Base-by-base conservation (phyloP, 2,113 vertebrate species). In the Mesoclemmys tuberculata region DNA sequence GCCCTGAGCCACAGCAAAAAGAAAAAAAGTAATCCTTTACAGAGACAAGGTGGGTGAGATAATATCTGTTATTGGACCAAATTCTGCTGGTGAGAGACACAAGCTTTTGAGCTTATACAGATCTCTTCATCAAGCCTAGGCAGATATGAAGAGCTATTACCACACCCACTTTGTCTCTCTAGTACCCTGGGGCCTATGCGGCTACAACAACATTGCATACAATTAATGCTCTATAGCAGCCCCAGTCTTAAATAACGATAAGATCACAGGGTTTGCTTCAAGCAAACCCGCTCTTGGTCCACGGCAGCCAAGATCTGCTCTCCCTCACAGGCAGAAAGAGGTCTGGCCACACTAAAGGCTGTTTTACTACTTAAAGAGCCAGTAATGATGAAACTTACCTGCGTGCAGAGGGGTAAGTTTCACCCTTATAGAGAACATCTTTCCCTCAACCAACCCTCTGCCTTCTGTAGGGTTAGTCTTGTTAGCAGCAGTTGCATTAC, bases 321-420 rank as follows among this genome's bases (percentile, higher is more conserved):
- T 44, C 41, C 81, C 9, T 54, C 13, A 18, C 64, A 55, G 74
- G 10, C 0, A 3, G 2, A 7, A 61, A 18, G 35, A 6, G 80
- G 58, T 78, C 27, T 35, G 51, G 55, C 27, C 7, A 29, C 8
- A 1, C 84, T 56, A 48, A 68, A 1, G 8, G 1, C 29, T 78
- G 88, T n/a, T 75, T 78, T 68, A 27, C 44, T 2, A 91, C 1
- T 82, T 68, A 88, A 82, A 51, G 46, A 79, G 21, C 48, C 35
- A 80, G 41, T 0, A 3, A 90, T 75, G 54, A 29, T 13, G 24
- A 6, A 8, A 0, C 0, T 0, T 49, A 51, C 13, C 55, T 55
- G 68, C 8, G 4, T 0, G 1, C 24, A 14, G 10, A 77, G 10
- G 3, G 64, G 64, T n/a, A 46, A 77, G 24, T 41, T 77, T 77